A percentile compares a stretch with the other conserved stretches of the same genome.
Conservation (phyloP, 2,888 invertebrate species). For the Sinotaia quadrata region DNA sequence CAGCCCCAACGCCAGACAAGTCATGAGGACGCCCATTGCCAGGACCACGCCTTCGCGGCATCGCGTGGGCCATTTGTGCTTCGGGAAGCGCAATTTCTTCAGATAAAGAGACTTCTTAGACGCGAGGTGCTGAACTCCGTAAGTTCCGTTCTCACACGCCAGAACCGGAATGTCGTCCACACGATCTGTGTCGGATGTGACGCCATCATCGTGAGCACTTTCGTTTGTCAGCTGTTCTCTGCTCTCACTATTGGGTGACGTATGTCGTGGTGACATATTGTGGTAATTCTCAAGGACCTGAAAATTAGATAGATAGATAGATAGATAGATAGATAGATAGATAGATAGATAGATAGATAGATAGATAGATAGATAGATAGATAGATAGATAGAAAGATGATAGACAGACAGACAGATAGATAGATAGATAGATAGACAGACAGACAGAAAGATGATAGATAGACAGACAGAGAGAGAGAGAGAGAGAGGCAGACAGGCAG, state of each 20-base stretch:
- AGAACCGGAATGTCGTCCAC: conserved; percentile 37
- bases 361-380: conserved; percentile 1
- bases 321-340: neutral
- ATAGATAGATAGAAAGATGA: no score
- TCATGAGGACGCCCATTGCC: conserved; percentile 32
- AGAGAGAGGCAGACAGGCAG: no score
- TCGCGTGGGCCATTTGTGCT: conserved; percentile 14
- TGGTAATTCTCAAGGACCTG: no score
- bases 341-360: neutral
- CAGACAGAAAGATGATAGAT: no score
- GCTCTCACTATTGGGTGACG: no score
- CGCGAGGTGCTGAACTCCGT: conserved; percentile 20
- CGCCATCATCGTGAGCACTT: neutral
- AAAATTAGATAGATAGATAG: neutral
- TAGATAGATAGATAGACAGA: no score
- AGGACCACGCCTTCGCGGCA: conserved; percentile 33
- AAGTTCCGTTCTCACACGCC: conserved; percentile 37
- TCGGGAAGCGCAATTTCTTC: conserved; percentile 10
- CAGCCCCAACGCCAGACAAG: conserved; percentile 37
- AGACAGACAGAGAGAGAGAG: no score
- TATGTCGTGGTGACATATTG: no score
- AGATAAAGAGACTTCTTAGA: conserved; percentile 31
- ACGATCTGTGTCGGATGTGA: neutral
- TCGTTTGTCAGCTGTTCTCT: no score
- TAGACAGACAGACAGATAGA: no score